Evolutionary conservation across 2,888 invertebrate genomes (phyloP), one percentile per base, ranked within the genome.

Genomic region (Microctonus brassicae): DNA sequence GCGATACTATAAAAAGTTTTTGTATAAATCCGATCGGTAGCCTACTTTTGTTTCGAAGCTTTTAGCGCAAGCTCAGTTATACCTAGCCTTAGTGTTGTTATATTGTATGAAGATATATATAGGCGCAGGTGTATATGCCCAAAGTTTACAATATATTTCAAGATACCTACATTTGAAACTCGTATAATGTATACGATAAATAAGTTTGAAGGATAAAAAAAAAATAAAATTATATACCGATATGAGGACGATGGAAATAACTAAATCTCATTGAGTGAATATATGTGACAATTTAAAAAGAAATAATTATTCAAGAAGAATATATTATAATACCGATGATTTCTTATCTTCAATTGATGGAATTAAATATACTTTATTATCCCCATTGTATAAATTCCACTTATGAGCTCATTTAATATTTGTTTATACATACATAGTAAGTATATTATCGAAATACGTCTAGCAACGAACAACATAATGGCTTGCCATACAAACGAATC

Each of bases 401-500:
- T 47, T 7, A n/a, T 4, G 13, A 13, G 20, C 47, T 47, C 47
- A 47, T 17, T 47, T 17, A 11, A 20, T 47, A n/a, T n/a, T n/a
- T n/a, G n/a, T n/a, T 47, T n/a, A 10, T 7, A 10, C 2, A 7
- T 34, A 11, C 34, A 34, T 34, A 34, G 1, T 10, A 9, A 7
- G 39, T 2, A n/a, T 39, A 39, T 10, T 13, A 39, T 39, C 13
- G 39, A 34, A 34, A 7, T 3, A 39, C 39, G 52, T 52, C 52
- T 52, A 17, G 20, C 10, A 52, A 2, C 52, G 20, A 47, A 47
- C 29, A n/a, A n/a, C 4, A 69, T 71, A 63, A 73, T 71, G 71
- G 69, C 73, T 69, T 61, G 33, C 47, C 57, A 47, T n/a, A 47
- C 68, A 61, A 66, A 66, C 62, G 64, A 70, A 70, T 75, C 68